A percentile compares a stretch with the other conserved stretches of the same genome.
phyloP scores from a whole-genome alignment of 2,113 vertebrate genomes.

The Acanthochromis polyacanthus region DNA sequence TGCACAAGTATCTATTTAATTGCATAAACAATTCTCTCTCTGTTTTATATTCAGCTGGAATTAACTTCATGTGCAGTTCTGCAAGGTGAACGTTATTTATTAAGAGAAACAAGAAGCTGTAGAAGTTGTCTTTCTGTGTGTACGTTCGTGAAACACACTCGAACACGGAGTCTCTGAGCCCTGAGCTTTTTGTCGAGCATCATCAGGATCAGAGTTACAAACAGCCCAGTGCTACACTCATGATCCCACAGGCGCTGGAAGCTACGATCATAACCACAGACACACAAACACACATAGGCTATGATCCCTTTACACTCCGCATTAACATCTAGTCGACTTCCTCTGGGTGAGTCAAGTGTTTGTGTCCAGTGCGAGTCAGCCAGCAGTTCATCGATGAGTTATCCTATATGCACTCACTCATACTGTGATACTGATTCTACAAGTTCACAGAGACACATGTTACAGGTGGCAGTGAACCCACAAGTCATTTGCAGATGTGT shows the following conservation, averaged over 20 bases:
- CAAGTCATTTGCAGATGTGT: too few relatives aligned
- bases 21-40: too few relatives aligned
- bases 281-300: not conserved
- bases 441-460: not conserved
- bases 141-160: not conserved
- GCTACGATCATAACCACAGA: not conserved
- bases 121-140: not conserved
- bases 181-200: constrained; percentile 19
- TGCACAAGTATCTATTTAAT: too few relatives aligned
- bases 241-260: not conserved
- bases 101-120: not conserved
- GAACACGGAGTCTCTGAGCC: not conserved
- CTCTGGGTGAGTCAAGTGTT: constrained; percentile 5
- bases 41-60: too few relatives aligned
- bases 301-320: not conserved
- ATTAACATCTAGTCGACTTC: not conserved
- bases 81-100: not conserved
- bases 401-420: too few relatives aligned
- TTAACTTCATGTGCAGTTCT: too few relatives aligned
- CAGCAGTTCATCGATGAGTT: not conserved
- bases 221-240: not conserved
- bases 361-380: not conserved
- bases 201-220: constrained; percentile 28
- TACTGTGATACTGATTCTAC: not conserved
- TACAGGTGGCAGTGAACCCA: too few relatives aligned